A percentile compares a stretch with the other conserved stretches of the same genome.
Evolutionary conservation across 2,113 vertebrate genomes (phyloP).

Genomic region (Hippolais icterina): DNA sequence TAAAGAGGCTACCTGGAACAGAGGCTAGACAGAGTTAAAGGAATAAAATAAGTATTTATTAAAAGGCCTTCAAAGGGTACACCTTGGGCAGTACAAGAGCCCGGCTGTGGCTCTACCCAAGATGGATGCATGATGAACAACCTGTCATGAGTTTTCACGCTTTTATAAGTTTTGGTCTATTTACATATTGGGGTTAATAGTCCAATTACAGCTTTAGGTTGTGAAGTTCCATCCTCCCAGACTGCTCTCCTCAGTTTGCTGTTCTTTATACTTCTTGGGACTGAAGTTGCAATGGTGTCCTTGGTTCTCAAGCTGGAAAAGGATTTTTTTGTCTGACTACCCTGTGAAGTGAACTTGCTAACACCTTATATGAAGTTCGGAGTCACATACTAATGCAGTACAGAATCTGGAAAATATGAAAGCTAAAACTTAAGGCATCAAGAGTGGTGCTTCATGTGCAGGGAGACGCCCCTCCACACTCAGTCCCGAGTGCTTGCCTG

Average conservation of each 20-base stretch:
- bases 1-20: background rate
- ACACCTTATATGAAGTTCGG: background rate
- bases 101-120: background rate
- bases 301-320: background rate
- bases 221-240: background rate
- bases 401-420: background rate
- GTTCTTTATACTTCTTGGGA: no score
- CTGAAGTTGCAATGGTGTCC: background rate
- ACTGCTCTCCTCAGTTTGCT: background rate
- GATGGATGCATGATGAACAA: background rate
- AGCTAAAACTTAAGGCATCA: background rate
- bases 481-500: background rate
- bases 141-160: background rate
- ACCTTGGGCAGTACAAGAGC: background rate
- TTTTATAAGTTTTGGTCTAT: background rate
- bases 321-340: background rate
- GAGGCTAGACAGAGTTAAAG: background rate
- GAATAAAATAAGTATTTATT: background rate
- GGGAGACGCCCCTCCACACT: rapidly evolving
- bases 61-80: background rate
- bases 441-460: background rate
- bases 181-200: background rate
- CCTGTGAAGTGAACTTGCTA: background rate
- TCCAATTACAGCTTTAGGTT: background rate
- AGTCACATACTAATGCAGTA: background rate